Base-by-base conservation (phyloP, 2,888 invertebrate species). In the Minunthozetes semirufus region DNA sequence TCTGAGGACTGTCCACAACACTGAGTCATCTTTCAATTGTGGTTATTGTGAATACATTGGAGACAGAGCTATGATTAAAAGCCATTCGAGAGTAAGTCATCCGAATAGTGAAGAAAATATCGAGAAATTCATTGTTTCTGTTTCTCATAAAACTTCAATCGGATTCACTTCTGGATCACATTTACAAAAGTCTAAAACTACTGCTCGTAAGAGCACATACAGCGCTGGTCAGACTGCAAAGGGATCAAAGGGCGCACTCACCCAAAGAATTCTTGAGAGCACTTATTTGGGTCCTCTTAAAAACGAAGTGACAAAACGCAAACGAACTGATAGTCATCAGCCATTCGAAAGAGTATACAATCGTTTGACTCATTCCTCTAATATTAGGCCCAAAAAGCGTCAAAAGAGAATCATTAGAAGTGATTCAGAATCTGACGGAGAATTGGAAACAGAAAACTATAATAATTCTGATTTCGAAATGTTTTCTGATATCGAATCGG, bases 21-120 rank as follows among this genome's bases (percentile, higher is more conserved):
- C 70, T 0, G 27, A 46, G 1, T 48, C 70, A 0, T 70, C 70
- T 3, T 25, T 70, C 11, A 70, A 70, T 15, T 70, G 70, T 25
- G 70, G 46, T 48, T 25, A 70, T 48, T 70, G 70, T 48, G 22
- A 25, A 11, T 48, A 27, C 22, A 48, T 70, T 48, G 70, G 70
- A 11, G 13, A 8, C 0, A 46, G 48, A 42, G 22, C 3, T 4
- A 1, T 4, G 2, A 46, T 70, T 22, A 46, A 2, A 25, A 46
- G 46, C 9, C 70, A 70, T 38, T 48, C 46, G n/a, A 70, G 48
- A n/a, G 13, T 70, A 9, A 1, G 0, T 1, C 70, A 70, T 25
- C 48, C 48, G 17, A 27, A 13, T 8, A 1, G 8, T 38, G 42
- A 19, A 1, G 4, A 3, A 11, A 66, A 66, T 19, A 19, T 42